These are phyloP conservation scores for Pachycephala philippinensis DNA, from an alignment of 2,113 vertebrate genomes.

Conservation along the genomic window DNA sequence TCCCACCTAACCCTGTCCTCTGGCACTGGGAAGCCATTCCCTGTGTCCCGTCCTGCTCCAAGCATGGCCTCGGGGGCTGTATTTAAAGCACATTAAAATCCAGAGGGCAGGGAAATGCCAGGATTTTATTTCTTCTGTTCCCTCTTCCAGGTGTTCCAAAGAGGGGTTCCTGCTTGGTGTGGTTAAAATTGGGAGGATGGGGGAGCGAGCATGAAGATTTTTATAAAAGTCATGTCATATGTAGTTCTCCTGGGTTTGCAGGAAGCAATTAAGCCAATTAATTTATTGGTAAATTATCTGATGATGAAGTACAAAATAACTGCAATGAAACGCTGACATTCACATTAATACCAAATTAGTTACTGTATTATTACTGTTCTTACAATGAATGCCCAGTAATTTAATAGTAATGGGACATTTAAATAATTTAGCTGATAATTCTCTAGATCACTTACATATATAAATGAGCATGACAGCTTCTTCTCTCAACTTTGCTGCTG, in stretches of 20 bases:
- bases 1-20: neutral
- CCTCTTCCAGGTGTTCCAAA: neutral
- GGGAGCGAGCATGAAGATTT: neutral
- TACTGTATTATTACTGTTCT: conserved; percentile 68
- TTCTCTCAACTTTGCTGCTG: neutral
- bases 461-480: conserved; percentile 48
- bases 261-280: conserved; percentile 67
- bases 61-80: fast-evolving
- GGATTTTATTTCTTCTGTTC: neutral
- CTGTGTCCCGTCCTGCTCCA: neutral
- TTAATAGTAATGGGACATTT: conserved; percentile 66
- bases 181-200: neutral
- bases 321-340: conserved; percentile 67
- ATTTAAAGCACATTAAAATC: neutral
- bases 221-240: neutral
- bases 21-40: neutral
- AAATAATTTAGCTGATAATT: conserved; percentile 65
- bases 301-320: conserved; percentile 71
- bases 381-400: conserved; percentile 69
- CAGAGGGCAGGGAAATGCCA: neutral
- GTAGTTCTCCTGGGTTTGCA: conserved; percentile 14
- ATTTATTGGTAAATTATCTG: conserved; percentile 73
- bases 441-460: conserved; percentile 52
- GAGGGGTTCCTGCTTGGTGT: neutral
- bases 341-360: conserved; percentile 66